Base-by-base conservation (phyloP, 1,140 invertebrate genomes). In the Calephelis nemesis region DNA sequence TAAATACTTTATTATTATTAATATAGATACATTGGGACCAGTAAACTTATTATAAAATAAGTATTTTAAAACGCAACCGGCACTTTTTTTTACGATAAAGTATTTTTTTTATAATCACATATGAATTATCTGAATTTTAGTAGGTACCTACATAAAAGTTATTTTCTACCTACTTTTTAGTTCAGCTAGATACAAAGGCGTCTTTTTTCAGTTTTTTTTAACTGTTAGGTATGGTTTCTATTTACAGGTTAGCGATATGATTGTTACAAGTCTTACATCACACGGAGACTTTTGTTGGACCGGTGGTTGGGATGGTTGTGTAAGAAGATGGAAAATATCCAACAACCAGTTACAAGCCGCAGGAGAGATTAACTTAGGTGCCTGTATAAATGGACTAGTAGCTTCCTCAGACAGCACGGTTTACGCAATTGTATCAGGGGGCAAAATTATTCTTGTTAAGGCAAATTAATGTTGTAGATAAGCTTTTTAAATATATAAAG, bases 231-330 rank as follows among this genome's bases (percentile, higher is more conserved):
- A 30, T 30, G 30, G 30, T 30, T 68, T 62, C 60, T 50, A 47
- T 63, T 65, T 69, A 40, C 74, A 91, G 89, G 87, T 85, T 5
- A 91, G 89, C 58, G 87, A 91, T 30, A 90, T 91, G 89, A 89
- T 91, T 71, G 13, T 91, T n/a, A 91, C 87, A 40, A 81, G 79
- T 67, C 47, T 91, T 19, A 74, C 83, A 63, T 75, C 81, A 4
- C 78, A 49, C 15, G 81, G 78, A 6, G 75, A 81, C 60, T 73
- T 78, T 49, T 87, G 74, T 19, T 91, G 87, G 87, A 91, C 87
- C 5, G 89, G 79, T 8, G 85, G 88, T 12, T 91, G 89, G 89
- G 89, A 91, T 63, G 87, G 88, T 15, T 65, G 47, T 13, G 72
- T 87, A 10, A 75, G 82, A 13, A 73, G 85, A 7, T 91, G 83